Base-by-base conservation (phyloP, 2,888 invertebrate species). In the Napeogenes sylphis region DNA sequence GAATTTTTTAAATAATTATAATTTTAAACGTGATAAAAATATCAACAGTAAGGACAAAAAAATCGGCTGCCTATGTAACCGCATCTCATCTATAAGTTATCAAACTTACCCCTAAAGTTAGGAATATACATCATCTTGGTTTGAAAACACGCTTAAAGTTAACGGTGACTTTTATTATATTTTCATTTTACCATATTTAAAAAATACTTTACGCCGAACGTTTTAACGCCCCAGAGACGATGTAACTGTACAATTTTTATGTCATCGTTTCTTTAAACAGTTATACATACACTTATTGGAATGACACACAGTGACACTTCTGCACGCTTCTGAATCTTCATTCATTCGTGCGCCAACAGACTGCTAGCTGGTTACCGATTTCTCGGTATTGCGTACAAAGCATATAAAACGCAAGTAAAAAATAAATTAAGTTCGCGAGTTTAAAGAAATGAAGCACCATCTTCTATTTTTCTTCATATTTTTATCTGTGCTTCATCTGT, bases 191-290 rank as follows among this genome's bases (percentile, higher is more conserved):
- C 12, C 3, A 42, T 21, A 30, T 51, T 51, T 51, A 30, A 30
- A 30, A 30, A 3, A 21, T 30, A n/a, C 51, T 12, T 13, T 30
- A 4, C 2, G 55, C 47, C 51, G 53, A 58, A 59, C 47, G 53
- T 61, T 75, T 74, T 75, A 74, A 73, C 73, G 74, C 69, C 58
- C 65, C 63, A 67, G 73, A 72, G 75, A 73, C 70, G 74, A 76
- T 70, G 70, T 87, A 87, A 87, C 87, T 81, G 88, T 87, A 84
- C 79, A 71, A 73, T 72, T 71, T 77, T 77, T 77, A 69, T 67
- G 67, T 67, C 64, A 67, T 64, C 66, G 59, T 64, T 68, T 67
- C 75, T 79, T 74, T 74, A 76, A 77, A 81, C 80, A 75, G 75
- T 75, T 80, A 82, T 75, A 78, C 82, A 81, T 78, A 77, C 80